A percentile compares a stretch with the other conserved stretches of the same genome.
Conservation (phyloP, 2,113 vertebrate species). For the Numida meleagris region DNA sequence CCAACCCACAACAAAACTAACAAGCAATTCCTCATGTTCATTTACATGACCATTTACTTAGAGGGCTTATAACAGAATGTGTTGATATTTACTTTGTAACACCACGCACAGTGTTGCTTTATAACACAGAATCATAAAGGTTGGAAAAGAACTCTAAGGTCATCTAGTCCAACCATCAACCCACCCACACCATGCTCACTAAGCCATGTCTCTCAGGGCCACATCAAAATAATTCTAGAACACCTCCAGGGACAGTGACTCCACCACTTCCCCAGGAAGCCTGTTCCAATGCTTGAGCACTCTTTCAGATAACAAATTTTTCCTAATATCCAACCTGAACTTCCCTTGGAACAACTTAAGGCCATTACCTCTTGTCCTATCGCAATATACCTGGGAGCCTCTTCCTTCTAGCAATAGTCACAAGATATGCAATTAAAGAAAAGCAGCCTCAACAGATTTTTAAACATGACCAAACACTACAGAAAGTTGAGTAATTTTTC, state of each 20-base stretch:
- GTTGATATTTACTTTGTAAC: background rate
- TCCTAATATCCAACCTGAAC: too few relatives aligned
- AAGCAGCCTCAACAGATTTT: background rate
- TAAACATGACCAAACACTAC: conserved; percentile 42
- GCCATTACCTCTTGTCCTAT: too few relatives aligned
- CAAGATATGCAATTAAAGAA: background rate
- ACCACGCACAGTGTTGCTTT: background rate
- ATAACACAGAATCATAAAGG: background rate
- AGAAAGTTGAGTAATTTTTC: background rate
- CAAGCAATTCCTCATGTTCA: background rate
- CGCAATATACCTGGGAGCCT: background rate
- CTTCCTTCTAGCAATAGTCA: background rate
- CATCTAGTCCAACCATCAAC: too few relatives aligned
- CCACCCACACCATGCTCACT: too few relatives aligned
- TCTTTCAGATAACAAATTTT: too few relatives aligned
- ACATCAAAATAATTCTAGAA: too few relatives aligned
- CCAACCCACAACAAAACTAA: background rate
- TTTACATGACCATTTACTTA: background rate
- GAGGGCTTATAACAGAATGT: background rate
- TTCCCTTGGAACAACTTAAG: too few relatives aligned
- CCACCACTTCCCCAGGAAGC: too few relatives aligned
- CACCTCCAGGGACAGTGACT: too few relatives aligned
- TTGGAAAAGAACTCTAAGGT: too few relatives aligned
- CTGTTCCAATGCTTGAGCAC: too few relatives aligned
- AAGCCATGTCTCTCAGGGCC: too few relatives aligned